Conservation (phyloP, 2,888 invertebrate genomes). For the Cryptocephalus primarius region DNA sequence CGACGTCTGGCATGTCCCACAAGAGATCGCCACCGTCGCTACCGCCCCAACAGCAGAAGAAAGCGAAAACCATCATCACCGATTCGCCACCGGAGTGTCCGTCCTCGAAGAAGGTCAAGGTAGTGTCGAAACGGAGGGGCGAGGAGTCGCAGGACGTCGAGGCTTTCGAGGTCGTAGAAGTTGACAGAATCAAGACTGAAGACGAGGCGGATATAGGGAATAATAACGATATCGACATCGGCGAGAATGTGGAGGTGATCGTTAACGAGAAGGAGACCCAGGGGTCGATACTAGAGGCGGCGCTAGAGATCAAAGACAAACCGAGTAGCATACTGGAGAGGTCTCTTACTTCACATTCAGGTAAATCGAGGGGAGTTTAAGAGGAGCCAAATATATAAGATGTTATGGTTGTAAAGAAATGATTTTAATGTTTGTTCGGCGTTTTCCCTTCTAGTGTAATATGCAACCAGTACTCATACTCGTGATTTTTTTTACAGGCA, state of each 20-base stretch:
- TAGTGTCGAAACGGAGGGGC: conserved; percentile 2
- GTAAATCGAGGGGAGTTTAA: conserved; percentile 5
- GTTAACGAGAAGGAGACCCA: conserved; percentile 22
- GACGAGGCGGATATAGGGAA: conserved; percentile 13
- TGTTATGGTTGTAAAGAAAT: neutral
- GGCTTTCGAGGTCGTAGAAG: conserved; percentile 19
- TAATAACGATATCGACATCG: conserved; percentile 13
- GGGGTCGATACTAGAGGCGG: conserved; percentile 32
- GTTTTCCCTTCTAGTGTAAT: neutral
- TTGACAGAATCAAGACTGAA: conserved; percentile 22
- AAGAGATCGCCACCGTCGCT: conserved; percentile 6
- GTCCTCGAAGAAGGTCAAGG: conserved; percentile 19
- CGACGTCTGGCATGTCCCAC: conserved; percentile 2
- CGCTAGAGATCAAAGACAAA: conserved; percentile 28
- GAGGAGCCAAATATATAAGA: neutral
- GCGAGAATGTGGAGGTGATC: conserved; percentile 24
- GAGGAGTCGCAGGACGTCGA: conserved; percentile 8
- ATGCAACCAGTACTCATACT: too few species aligned
- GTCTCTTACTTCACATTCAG: conserved; percentile 29
- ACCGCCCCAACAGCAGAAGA: conserved; percentile 10
- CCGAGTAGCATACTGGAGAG: conserved; percentile 33
- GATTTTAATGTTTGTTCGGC: too few species aligned
- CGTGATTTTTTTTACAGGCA: too few species aligned
- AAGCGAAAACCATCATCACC: conserved; percentile 14
- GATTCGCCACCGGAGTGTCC: conserved; percentile 17